Base-by-base conservation (phyloP, 2,113 vertebrate species). In the Lamprologus ornatipinnis region DNA sequence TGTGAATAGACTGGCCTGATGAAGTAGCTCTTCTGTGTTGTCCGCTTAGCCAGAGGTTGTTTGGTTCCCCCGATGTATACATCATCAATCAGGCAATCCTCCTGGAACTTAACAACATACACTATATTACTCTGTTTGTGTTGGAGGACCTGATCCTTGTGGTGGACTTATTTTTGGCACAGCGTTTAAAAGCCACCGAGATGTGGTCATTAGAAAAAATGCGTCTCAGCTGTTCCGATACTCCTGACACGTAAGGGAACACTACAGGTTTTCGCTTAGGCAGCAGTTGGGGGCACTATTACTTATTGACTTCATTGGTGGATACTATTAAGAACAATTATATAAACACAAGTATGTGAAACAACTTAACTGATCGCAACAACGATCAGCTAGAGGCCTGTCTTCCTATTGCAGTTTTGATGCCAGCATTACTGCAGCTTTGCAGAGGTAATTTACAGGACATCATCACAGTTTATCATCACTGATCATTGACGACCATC, bases 51-150 rank as follows among this genome's bases (percentile, higher is more conserved):
- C 23, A 57, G 7, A 28, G 13, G 55, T 57, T 28, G 3, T 57
- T 57, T 57, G 23, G 55, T 28, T 57, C 7, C 0, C 3, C 54
- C 23, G 0, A 57, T 57, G 54, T 58, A 15, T 58, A 28, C 55
- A 57, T 57, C 55, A 57, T 57, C 23, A 57, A 15, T 57, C 55
- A 28, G 0, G 13, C 55, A 57, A 57, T 57, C 55, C 55, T 28
- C 55, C 23, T 57, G 55, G 55, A 8, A 57, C 55, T 57, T 57
- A 28, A 57, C 55, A 57, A 0, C 55, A 9, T 57, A 28, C 23
- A 57, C 12, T 57, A 28, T 57, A 15, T 57, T 28, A 57, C 13
- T 57, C 55, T 3, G 23, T 57, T 28, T 57, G 54, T 3, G 23
- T 28, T 1, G 7, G 54, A 28, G 54, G 23, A 57, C 23, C 54